phyloP scores from a whole-genome alignment of 2,113 vertebrate genomes.

The Austrofundulus limnaeus region DNA sequence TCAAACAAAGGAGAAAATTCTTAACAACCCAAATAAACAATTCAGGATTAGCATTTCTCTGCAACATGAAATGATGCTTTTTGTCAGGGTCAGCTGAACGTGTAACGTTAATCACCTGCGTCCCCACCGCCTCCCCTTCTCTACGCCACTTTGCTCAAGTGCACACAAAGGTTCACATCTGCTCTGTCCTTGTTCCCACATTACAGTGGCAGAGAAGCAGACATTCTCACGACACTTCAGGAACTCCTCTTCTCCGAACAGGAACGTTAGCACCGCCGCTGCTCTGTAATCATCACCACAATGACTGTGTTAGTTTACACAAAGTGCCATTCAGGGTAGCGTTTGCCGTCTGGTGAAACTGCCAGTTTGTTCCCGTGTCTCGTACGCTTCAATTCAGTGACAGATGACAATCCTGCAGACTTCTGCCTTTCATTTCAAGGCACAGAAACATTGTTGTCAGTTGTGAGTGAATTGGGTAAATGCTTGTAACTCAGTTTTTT shows the following conservation, averaged over 20 bases:
- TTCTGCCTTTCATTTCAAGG: slow-evolving; percentile 38
- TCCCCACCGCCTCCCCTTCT: background rate
- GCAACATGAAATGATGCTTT: slow-evolving; percentile 52
- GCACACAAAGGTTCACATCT: slow-evolving; percentile 52
- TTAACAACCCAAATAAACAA: background rate
- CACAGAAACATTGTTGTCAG: slow-evolving; percentile 14
- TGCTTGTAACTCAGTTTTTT: slow-evolving; percentile 17
- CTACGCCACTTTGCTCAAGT: slow-evolving; percentile 3
- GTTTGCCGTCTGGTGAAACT: slow-evolving; percentile 59
- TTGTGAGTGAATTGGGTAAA: slow-evolving; percentile 43
- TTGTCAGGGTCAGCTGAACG: slow-evolving; percentile 53
- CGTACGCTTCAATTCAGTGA: slow-evolving; percentile 29
- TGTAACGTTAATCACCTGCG: slow-evolving; percentile 18
- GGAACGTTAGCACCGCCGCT: slow-evolving; percentile 16
- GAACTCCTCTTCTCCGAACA: slow-evolving; percentile 44
- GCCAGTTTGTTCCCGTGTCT: slow-evolving; percentile 51
- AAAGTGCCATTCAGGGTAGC: slow-evolving; percentile 46
- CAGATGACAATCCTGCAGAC: slow-evolving; percentile 26
- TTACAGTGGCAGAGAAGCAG: slow-evolving; percentile 37
- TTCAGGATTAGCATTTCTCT: slow-evolving; percentile 34
- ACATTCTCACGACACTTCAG: slow-evolving; percentile 35
- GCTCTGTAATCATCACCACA: slow-evolving; percentile 75
- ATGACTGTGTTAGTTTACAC: slow-evolving; percentile 61
- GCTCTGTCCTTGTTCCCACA: slow-evolving; percentile 58
- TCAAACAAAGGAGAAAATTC: background rate